Base-by-base conservation (phyloP, 2,113 vertebrate species). In the Aptenodytes patagonicus region DNA sequence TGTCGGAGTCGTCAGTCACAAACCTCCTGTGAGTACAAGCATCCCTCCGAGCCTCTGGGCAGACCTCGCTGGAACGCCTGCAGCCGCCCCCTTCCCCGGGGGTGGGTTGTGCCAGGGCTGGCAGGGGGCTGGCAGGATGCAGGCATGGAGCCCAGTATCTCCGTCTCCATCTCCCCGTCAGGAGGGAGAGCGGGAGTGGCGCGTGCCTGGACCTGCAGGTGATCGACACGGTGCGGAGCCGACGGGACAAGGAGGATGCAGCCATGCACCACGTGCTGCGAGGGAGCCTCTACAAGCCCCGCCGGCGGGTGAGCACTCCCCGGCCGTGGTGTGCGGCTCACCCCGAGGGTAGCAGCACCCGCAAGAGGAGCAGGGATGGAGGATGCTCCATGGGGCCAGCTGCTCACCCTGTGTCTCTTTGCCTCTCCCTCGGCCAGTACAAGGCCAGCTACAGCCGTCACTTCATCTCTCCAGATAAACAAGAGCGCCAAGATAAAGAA, bases 371-470 rank as follows among this genome's bases (percentile, higher is more conserved):
- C 72, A 42, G 96, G 95, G 96, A 58, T 91, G 89, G 89, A 94
- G 31, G 40, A 13, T 22, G 73, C 73, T 91, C 69, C 4, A 2
- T 1, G 40, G 75, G 81, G 62, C 70, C 68, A 57, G 78, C 87
- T 68, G 91, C 95, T 98, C 92, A 98, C 89, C 82, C 75, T 93
- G 65, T 98, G 97, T 96, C 93, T 98, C 90, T 98, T 95, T 95
- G 83, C 93, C 97, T 97, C 94, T 94, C 81, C 93, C 78, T 97
- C 93, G 97, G 76, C 97, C 95, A 99, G 99, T 99, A 99, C 91
- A 99, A 99, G 97, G 98, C 99, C 90, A 99, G 99, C 98, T 99
- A 99, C 97, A 99, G 99, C 96, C 99, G 99, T 55, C 99, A 99
- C 98, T 99, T 99, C 98, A 99, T 99, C 98, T 98, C 98, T 52